A percentile compares a stretch with the other conserved stretches of the same genome.
phyloP scores from a whole-genome alignment of 2,113 vertebrate genomes.

The Cyphomyrus plagiostoma region DNA sequence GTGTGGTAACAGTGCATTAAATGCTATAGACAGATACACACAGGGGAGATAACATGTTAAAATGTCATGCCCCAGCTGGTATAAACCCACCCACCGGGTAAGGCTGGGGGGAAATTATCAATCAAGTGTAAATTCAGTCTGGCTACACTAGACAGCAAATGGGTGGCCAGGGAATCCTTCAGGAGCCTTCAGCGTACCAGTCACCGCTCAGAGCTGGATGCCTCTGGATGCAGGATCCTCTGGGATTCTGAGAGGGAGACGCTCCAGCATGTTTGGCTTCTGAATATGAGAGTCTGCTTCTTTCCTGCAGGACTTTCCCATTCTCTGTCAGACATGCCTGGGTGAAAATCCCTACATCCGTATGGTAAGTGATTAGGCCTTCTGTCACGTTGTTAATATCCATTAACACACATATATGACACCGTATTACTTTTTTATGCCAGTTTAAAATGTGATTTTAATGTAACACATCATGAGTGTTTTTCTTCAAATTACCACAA shows the following conservation, averaged over 20 bases:
- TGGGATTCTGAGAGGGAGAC: neutral
- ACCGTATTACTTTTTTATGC: neutral
- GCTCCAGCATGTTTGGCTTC: neutral
- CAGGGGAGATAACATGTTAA: neutral
- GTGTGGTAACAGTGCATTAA: neutral
- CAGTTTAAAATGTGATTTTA: neutral
- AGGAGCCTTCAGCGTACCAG: neutral
- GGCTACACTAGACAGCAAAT: neutral
- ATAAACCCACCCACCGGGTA: neutral
- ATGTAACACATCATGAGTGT: neutral
- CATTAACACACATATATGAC: neutral
- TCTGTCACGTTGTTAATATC: neutral
- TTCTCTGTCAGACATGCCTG: constrained; percentile 96
- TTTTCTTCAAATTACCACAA: neutral
- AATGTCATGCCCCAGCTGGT: neutral
- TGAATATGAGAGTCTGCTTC: neutral
- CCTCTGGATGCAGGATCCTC: neutral
- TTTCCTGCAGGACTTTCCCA: constrained; percentile 82
- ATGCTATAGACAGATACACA: neutral
- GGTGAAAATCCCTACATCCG: constrained; percentile 97
- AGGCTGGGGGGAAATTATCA: neutral
- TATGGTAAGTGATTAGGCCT: constrained; percentile 70
- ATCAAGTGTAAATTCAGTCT: neutral
- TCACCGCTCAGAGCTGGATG: neutral
- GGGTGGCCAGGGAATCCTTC: neutral